Base-by-base conservation (phyloP, 2,888 invertebrate genomes). In the Byasa hedistus region DNA sequence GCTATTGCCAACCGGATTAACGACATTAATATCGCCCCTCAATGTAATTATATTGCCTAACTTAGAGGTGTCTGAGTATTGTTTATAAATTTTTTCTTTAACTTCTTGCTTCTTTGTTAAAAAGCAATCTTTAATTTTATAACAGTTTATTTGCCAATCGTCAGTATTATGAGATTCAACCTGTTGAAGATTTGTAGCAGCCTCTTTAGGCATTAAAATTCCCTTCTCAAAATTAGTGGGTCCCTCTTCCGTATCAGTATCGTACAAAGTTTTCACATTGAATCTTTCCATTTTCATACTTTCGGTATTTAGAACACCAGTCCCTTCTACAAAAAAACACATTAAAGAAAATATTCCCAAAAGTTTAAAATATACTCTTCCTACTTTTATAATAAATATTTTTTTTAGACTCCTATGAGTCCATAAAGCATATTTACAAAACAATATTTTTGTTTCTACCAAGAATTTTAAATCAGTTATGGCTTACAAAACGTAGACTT, bases 211-310 rank as follows among this genome's bases (percentile, higher is more conserved):
- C 21, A 10, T 21, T 52, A 52, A 52, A 52, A 21, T 3, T 8
- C 52, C n/a, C 3, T 2, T 52, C 10, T 52, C 21, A 52, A 52
- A 52, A 10, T 21, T 52, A 1, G 21, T 8, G 19, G 21, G 21
- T 7, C 10, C 52, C 21, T 22, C 52, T n/a, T 52, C 52, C 10
- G n/a, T 52, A 52, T 52, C 27, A 36, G 51, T 51, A 0, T 57
- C 51, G 23, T 64, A 52, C 48, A 64, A 64, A 17, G 51, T 64
- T 64, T 57, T 64, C 4, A 64, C 63, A 36, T 57, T 57, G 19
- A 64, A 36, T 27, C 52, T 64, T 22, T 51, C 57, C 23, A 51
- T 22, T 17, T 63, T 57, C 15, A 32, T 32, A 8, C 32, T 57
- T 57, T 36, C 15, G 51, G 32, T 22, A 15, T 51, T 44, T 15